Evolutionary conservation across 2,113 vertebrate genomes (phyloP), one percentile per base, ranked within the genome.

Genomic region (Mionectes macconnelli): DNA sequence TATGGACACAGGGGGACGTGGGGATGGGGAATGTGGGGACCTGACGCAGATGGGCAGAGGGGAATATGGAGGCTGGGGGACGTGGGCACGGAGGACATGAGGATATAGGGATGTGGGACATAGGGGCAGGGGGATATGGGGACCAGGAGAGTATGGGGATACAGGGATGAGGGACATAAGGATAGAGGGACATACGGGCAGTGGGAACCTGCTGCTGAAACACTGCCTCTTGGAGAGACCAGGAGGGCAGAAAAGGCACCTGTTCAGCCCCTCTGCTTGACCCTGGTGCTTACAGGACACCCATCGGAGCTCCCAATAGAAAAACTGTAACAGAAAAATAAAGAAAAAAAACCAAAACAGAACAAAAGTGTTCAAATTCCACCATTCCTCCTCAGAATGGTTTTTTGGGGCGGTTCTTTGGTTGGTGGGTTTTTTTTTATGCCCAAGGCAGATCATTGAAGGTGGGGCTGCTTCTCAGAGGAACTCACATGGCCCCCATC

Each of bases 401-500:
- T 40, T 82, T 89, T 44, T 21, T 23, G 20, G 4, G 16, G 10
- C 3, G 1, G 6, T 22, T 24, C 18, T 67, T 37, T 28, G 12
- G 27, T 7, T 37, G 13, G 5, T 42, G 11, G 3, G 1, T 1
- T 18, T 55, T 70, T n/a, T 49, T n/a, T 49, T 3, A 12, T 70
- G 28, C 28, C 23, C 31, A 3, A 35, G 49, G 28, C 23, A 11
- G 25, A 81, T 5, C 57, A 21, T 0, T 30, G 22, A 39, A 28
- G 24, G 30, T 27, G 6, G 16, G 25, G 19, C 5, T 0, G 1
- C 25, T 59, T n/a, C 55, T 37, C 69, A 10, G 33, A 44, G 39
- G 44, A 35, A 16, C 25, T 30, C 1, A 2, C 1, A 2, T 5
- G 33, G 31, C 10, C 37, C 37, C 0, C 8, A 2, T 20, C 5